phyloP scores from a whole-genome alignment of 2,113 vertebrate genomes.

The Zootoca vivipara region DNA sequence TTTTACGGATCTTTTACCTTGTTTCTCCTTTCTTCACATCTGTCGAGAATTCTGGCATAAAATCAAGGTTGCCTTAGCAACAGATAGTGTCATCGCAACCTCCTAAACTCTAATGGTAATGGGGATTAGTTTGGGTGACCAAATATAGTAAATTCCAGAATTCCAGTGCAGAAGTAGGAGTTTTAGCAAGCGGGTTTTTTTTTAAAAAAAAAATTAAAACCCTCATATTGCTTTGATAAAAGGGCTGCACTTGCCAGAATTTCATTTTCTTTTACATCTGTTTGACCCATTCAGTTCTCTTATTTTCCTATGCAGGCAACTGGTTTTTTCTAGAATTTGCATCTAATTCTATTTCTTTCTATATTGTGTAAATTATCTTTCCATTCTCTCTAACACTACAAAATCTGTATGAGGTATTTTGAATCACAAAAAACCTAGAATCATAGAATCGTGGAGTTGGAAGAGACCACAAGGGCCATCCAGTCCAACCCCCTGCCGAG shows the following conservation, averaged over 20 bases:
- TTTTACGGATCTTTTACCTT: not conserved
- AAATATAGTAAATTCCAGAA: not conserved
- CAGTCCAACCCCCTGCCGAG: no score
- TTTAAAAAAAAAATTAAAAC: no score
- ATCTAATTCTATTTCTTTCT: not conserved
- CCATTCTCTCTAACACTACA: not conserved
- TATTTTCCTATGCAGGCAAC: not conserved
- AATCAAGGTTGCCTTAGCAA: not conserved
- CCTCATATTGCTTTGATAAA: not conserved
- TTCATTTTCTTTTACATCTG: not conserved
- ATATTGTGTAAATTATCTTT: no score
- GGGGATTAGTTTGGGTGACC: not conserved
- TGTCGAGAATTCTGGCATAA: fast-evolving
- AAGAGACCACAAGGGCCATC: no score
- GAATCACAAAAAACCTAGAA: no score
- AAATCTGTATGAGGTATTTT: not conserved
- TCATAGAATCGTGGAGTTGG: no score
- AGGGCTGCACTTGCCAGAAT: not conserved
- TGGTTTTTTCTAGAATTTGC: not conserved
- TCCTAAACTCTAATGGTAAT: not conserved
- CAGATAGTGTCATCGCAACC: not conserved
- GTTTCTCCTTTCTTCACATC: not conserved
- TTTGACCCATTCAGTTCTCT: not conserved
- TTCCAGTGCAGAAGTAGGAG: not conserved
- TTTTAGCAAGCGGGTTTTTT: not conserved